Conservation (phyloP, 2,797 vertebrate genomes). For the Eulemur coronatus region DNA sequence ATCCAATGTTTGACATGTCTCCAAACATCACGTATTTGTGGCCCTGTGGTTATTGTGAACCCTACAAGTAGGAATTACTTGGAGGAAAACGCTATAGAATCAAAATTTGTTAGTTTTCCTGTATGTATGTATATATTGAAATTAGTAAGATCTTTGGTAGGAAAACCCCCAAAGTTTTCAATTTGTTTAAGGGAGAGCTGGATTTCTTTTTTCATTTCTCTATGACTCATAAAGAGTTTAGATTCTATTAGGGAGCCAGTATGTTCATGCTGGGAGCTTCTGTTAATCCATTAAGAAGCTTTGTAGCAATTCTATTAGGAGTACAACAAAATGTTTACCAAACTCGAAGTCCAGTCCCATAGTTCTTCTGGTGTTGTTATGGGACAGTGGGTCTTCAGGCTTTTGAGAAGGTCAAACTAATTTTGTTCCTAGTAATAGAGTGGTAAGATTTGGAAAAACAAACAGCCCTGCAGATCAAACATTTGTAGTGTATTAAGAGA, state of each 20-base stretch:
- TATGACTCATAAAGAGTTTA: slow-evolving; percentile 29
- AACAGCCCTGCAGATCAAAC: slow-evolving; percentile 34
- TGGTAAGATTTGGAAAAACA: slow-evolving; percentile 58
- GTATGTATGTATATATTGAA: neutral
- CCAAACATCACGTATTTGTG: neutral
- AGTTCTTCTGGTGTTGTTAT: slow-evolving; percentile 37
- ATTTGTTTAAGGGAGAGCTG: neutral
- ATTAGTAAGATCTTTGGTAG: slow-evolving; percentile 2
- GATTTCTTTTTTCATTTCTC: neutral
- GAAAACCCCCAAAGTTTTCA: slow-evolving; percentile 19
- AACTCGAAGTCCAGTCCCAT: neutral
- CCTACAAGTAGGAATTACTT: neutral
- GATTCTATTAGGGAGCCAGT: neutral
- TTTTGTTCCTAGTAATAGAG: slow-evolving; percentile 49
- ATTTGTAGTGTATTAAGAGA: slow-evolving; percentile 40
- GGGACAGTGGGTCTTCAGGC: neutral
- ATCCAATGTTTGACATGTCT: neutral
- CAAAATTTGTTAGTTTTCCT: neutral
- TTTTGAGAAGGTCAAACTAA: slow-evolving; percentile 63
- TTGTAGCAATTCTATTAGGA: slow-evolving; percentile 39
- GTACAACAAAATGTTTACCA: slow-evolving; percentile 60
- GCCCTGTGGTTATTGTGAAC: neutral
- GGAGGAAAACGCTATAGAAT: neutral
- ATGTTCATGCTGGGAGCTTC: slow-evolving; percentile 9
- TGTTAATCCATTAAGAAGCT: slow-evolving; percentile 58